These are phyloP conservation scores for Sussaba pulchella DNA, from an alignment of 2,888 invertebrate species.

Conservation along the genomic window DNA sequence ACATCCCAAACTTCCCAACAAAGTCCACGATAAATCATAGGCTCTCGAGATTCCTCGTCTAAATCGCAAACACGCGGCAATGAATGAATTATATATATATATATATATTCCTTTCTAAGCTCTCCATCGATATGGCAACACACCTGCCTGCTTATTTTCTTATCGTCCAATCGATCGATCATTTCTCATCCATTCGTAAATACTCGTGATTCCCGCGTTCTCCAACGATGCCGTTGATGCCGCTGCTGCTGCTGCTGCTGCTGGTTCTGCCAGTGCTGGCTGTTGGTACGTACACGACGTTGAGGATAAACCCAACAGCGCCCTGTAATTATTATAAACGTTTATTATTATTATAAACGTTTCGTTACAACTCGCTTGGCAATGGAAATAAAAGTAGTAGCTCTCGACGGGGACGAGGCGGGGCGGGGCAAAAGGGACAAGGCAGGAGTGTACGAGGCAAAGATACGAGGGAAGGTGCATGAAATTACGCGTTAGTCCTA, in stretches of 20 bases:
- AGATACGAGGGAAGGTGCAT: conserved; percentile 46
- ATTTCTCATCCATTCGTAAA: conserved; percentile 56
- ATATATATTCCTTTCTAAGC: too few relatives aligned
- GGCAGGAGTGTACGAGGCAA: too few relatives aligned
- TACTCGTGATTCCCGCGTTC: conserved; percentile 41
- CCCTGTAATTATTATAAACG: conserved; percentile 77
- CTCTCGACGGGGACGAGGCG: background rate
- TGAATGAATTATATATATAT: conserved; percentile 27
- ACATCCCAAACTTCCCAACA: background rate
- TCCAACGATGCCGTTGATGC: conserved; percentile 10
- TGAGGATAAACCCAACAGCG: conserved; percentile 48
- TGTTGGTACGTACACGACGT: conserved; percentile 8
- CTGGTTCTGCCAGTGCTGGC: background rate
- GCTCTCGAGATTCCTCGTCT: background rate
- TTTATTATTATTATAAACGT: conserved; percentile 79
- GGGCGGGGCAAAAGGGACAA: too few relatives aligned
- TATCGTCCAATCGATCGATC: conserved; percentile 44
- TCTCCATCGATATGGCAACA: background rate
- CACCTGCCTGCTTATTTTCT: conserved; percentile 26
- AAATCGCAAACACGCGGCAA: background rate
- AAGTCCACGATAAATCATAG: conserved; percentile 10
- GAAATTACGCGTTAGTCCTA: conserved; percentile 65
- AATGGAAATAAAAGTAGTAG: conserved; percentile 75
- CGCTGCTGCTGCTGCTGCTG: background rate
- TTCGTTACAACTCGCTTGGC: conserved; percentile 71